Evolutionary conservation across 2,797 vertebrate genomes (phyloP), one percentile per base, ranked within the genome.

Genomic region (Platalea minor): DNA sequence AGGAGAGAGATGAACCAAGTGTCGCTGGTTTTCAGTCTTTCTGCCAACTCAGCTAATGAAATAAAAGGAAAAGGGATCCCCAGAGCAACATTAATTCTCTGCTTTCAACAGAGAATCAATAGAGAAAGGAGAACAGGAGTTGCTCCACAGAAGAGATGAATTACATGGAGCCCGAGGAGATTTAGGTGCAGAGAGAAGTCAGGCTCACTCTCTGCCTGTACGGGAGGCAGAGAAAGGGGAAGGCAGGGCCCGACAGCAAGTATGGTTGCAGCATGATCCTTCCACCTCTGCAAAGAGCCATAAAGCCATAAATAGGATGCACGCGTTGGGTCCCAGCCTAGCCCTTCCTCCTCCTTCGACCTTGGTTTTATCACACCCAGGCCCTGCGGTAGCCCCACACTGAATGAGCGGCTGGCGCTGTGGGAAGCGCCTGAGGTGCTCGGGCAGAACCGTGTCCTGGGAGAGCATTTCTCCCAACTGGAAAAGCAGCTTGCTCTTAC

Each of bases 401-500:
- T 21, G 63, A 84, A 41, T 0, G 1, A 68, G 59, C 2, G 4
- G 20, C 25, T 16, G 46, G 53, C 6, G 25, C 53, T n/a, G 64
- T 2, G 17, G 64, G 72, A 91, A 80, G 53, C 4, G 9, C 25
- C 57, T 1, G 4, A 92, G 50, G 43, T 10, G 43, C 17, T 46
- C 5, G 16, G 41, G 46, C 87, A 85, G 70, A 46, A 60, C 33
- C 3, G 0, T 5, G 16, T 50, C 31, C 56, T 9, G 12, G n/a
- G 75, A 65, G 18, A 54, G 41, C 46, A 33, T 17, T 33, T 70
- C 19, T 89, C 60, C 56, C 1, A 1, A 7, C 17, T 64, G 51
- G 41, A 46, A 63, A 82, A 86, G 39, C 74, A 95, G 18, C 1
- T 59, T 63, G 50, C 68, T 72, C 80, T 98, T 96, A 98, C 98